A percentile compares a stretch with the other conserved stretches of the same genome.
Conservation (phyloP, 2,888 invertebrate genomes). For the Cyclophora albipunctata region DNA sequence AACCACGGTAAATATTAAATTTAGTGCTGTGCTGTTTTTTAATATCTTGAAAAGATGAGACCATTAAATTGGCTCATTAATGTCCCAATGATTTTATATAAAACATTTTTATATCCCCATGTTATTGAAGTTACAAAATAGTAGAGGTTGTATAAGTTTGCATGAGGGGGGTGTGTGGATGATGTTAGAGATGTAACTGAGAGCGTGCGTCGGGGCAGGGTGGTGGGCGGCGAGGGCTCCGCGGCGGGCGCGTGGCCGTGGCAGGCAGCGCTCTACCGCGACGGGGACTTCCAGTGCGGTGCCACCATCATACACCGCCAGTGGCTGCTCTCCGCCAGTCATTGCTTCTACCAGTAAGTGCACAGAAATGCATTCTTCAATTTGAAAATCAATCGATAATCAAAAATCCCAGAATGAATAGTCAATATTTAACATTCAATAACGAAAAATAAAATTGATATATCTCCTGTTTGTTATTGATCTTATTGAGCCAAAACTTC, state of each 20-base stretch:
- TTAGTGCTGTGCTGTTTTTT: background rate
- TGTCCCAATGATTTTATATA: background rate
- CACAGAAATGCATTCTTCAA: background rate
- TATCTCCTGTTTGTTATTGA: background rate
- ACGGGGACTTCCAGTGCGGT: conserved; percentile 90
- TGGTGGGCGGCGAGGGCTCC: conserved; percentile 87
- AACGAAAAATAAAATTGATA: background rate
- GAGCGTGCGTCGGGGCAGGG: conserved; percentile 77
- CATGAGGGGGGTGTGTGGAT: too few species aligned
- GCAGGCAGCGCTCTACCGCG: conserved; percentile 90
- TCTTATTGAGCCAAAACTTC: too few species aligned
- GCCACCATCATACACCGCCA: conserved; percentile 81
- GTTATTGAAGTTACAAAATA: too few species aligned
- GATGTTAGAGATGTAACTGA: conserved; percentile 32
- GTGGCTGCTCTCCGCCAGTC: conserved; percentile 87
- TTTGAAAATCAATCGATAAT: background rate
- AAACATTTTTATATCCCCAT: background rate
- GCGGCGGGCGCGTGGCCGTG: conserved; percentile 88
- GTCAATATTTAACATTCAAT: background rate
- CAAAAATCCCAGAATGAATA: background rate
- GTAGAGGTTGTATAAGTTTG: too few species aligned
- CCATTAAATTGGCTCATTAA: background rate
- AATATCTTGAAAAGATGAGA: background rate
- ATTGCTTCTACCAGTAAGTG: conserved; percentile 87
- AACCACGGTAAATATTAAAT: conserved; percentile 76